Percentiles rank a stretch among this genome's conserved stretches.
Evolutionary conservation across 2,888 invertebrate species (phyloP).

Genomic region (Eristalis intricaria): DNA sequence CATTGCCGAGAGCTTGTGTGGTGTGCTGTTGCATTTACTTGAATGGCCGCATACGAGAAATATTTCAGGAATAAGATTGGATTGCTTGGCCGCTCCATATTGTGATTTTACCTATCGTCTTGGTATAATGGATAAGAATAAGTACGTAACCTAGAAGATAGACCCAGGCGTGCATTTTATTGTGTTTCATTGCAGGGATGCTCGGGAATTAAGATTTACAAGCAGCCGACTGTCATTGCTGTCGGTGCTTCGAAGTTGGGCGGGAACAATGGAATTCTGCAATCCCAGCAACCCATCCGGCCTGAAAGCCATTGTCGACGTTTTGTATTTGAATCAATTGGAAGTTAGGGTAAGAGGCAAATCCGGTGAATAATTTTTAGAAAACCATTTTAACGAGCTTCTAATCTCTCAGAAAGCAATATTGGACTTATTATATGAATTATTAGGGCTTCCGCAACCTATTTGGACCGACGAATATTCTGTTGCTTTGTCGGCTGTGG

Average conservation of each 20-base stretch:
- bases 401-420: conserved; percentile 89
- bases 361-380: background rate
- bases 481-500: conserved; percentile 92
- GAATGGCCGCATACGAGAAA: conserved; percentile 91
- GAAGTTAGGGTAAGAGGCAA: conserved; percentile 89
- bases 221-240: conserved; percentile 92
- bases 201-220: conserved; percentile 90
- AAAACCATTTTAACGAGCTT: background rate
- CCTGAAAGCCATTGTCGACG: conserved; percentile 89
- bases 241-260: conserved; percentile 94
- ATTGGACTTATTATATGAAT: conserved; percentile 94
- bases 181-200: conserved; percentile 83
- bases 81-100: conserved; percentile 95
- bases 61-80: conserved; percentile 89
- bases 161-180: background rate
- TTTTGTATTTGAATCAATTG: conserved; percentile 91
- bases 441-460: conserved; percentile 93
- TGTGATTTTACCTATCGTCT: conserved; percentile 93
- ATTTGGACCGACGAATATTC: conserved; percentile 96
- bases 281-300: conserved; percentile 89
- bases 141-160: conserved; percentile 81
- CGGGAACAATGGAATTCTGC: conserved; percentile 94
- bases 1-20: conserved; percentile 94
- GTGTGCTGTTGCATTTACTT: conserved; percentile 91
- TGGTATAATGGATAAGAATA: conserved; percentile 87